phyloP scores from a whole-genome alignment of 1,140 invertebrate species.

The Radopholus similis region DNA sequence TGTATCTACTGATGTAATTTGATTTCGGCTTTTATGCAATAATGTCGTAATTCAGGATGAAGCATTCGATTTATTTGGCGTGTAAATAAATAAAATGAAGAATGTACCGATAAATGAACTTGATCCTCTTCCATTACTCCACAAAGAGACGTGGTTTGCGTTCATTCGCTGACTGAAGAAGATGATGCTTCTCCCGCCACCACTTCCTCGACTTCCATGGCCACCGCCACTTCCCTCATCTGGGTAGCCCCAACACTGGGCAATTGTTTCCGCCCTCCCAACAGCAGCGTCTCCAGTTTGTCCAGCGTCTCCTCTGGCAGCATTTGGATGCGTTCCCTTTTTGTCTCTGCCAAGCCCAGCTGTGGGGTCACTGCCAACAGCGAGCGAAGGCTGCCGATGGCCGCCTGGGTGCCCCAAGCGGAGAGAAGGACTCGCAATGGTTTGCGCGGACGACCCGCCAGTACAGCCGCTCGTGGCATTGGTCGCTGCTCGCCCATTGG shows the following conservation, averaged over 20 bases:
- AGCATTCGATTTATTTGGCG: too few species aligned
- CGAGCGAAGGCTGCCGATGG: neutral
- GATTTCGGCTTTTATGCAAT: too few species aligned
- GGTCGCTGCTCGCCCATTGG: neutral
- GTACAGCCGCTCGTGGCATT: neutral
- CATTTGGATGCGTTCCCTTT: neutral
- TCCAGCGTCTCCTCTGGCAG: constrained; percentile 10
- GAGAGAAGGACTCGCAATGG: constrained; percentile 5
- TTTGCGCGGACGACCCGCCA: neutral
- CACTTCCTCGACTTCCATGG: neutral
- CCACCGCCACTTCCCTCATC: neutral
- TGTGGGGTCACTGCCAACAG: constrained; percentile 13
- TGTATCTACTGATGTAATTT: too few species aligned
- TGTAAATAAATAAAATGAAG: too few species aligned
- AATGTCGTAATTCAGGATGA: too few species aligned
- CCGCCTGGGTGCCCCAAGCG: neutral
- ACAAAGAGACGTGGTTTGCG: too few species aligned
- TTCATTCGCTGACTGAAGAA: too few species aligned
- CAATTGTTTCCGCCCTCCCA: neutral
- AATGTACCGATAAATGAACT: too few species aligned
- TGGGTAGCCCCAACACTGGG: too few species aligned
- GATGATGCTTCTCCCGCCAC: neutral
- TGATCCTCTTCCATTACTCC: too few species aligned
- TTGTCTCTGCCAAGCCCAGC: neutral
- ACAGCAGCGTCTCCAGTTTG: neutral